These are phyloP conservation scores for Mus caroli DNA, from an alignment of 2,797 vertebrate genomes.

Conservation along the genomic window DNA sequence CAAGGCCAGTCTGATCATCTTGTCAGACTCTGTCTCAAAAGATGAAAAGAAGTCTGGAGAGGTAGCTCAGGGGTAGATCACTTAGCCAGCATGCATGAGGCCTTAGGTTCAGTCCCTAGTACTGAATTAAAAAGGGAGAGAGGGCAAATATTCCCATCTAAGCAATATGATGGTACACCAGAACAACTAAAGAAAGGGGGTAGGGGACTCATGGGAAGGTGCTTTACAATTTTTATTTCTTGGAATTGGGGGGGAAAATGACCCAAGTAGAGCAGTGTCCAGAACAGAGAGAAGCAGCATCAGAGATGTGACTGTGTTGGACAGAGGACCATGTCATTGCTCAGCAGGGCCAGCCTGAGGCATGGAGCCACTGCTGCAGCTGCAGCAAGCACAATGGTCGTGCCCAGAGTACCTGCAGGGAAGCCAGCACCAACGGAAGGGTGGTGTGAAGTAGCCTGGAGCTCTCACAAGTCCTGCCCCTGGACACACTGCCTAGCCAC, in stretches of 20 bases:
- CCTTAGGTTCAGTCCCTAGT: not conserved
- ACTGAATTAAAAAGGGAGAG: not conserved
- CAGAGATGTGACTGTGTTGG: not conserved
- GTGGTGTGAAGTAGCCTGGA: not conserved
- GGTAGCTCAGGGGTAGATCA: not conserved
- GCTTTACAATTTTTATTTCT: not conserved
- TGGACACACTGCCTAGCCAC: not conserved
- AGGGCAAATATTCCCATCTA: not conserved
- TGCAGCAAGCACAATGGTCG: not conserved
- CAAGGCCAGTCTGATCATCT: not conserved
- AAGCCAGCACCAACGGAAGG: not conserved
- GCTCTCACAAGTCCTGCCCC: not conserved
- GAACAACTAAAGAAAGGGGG: not conserved
- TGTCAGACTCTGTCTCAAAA: not conserved
- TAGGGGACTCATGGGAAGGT: too few species aligned
- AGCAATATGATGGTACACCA: not conserved
- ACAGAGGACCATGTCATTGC: not conserved
- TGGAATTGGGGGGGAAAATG: too few species aligned
- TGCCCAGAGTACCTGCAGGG: not conserved
- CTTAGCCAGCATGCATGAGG: not conserved
- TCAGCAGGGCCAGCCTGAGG: not conserved
- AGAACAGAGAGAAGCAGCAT: not conserved
- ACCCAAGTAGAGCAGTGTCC: not conserved
- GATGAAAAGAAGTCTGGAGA: not conserved
- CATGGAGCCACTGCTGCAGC: not conserved